These are phyloP conservation scores for Neotoxoptera formosana DNA, from an alignment of 1,140 invertebrate genomes.

Conservation along the genomic window DNA sequence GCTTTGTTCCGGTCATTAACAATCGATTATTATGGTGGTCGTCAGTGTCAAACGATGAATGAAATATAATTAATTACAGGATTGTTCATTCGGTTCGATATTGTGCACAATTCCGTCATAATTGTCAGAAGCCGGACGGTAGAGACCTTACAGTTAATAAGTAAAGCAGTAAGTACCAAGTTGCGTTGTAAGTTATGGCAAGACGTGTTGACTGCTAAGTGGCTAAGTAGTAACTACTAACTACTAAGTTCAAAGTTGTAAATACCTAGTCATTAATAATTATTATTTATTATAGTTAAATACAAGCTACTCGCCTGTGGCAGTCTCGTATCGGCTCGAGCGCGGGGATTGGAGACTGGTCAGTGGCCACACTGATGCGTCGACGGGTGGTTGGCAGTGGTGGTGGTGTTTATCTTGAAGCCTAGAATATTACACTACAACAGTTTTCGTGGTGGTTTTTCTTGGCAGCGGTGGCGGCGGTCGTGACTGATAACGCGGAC, in stretches of 20 bases:
- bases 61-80: background rate
- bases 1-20: too few species aligned
- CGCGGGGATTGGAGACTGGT: background rate
- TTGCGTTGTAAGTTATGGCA: too few species aligned
- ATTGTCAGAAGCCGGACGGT: background rate
- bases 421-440: background rate
- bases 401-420: background rate
- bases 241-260: too few species aligned
- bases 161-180: background rate
- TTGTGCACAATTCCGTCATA: background rate
- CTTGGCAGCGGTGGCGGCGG: background rate
- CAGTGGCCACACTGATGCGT: background rate
- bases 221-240: too few species aligned
- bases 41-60: background rate
- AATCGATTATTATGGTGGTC: too few species aligned
- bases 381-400: background rate
- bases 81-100: background rate
- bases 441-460: background rate
- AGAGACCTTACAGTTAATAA: background rate
- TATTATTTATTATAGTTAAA: too few species aligned
- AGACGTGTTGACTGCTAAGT: too few species aligned
- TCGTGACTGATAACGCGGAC: background rate
- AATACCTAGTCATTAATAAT: too few species aligned
- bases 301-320: too few species aligned
- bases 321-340: background rate